Percentiles rank a stretch among this genome's conserved stretches.
Conservation (phyloP, 2,113 vertebrate species). For the Vombatus ursinus region DNA sequence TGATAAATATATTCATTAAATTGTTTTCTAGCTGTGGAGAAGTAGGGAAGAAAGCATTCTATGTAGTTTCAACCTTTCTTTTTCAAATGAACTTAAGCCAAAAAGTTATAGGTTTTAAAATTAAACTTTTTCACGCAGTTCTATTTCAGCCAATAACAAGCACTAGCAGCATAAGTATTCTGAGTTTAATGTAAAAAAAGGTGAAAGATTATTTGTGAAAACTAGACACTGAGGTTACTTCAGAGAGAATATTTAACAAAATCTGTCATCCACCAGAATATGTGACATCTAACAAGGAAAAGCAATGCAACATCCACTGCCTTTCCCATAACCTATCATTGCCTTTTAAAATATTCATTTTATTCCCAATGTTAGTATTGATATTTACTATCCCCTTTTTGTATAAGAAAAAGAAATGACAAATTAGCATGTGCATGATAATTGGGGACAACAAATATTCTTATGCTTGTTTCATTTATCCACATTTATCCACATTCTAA, state of each 20-base stretch:
- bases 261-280: neutral
- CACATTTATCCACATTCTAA: neutral
- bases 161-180: neutral
- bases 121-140: neutral
- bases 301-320: neutral
- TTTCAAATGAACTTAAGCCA: neutral
- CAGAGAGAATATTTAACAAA: conserved; percentile 17
- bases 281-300: neutral
- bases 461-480: neutral
- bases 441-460: neutral
- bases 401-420: neutral
- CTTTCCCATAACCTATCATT: neutral
- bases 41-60: neutral
- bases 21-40: neutral
- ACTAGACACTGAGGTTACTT: neutral
- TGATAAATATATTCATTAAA: neutral
- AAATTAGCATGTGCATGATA: neutral
- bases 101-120: conserved; percentile 10
- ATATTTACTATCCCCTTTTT: neutral
- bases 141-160: neutral
- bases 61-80: neutral
- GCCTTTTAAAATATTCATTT: neutral
- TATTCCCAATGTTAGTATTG: neutral
- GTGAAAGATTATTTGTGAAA: neutral
- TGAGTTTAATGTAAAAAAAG: conserved; percentile 21